phyloP scores from a whole-genome alignment of 2,888 invertebrate genomes.

The Drosophila mayaguana region DNA sequence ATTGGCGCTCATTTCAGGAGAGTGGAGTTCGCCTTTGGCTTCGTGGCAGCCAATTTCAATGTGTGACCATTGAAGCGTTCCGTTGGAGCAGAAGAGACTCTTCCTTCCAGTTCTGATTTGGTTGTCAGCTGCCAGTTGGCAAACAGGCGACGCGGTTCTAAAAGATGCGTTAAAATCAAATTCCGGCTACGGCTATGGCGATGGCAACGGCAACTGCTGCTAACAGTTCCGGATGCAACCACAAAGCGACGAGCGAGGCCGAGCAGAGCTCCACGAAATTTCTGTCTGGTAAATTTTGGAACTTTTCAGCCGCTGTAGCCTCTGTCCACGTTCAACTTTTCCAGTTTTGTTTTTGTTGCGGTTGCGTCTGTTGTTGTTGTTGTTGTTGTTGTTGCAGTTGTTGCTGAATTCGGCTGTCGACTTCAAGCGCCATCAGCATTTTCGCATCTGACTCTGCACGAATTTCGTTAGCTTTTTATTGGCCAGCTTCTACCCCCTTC shows the following conservation, averaged over 20 bases:
- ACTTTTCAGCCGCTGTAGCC: slow-evolving; percentile 57
- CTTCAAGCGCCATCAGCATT: slow-evolving; percentile 60
- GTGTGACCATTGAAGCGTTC: slow-evolving; percentile 40
- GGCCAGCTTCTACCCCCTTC: slow-evolving; percentile 23
- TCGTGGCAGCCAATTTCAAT: slow-evolving; percentile 62
- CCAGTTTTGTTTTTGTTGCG: slow-evolving; percentile 67
- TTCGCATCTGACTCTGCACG: slow-evolving; percentile 51
- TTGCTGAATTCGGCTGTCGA: slow-evolving; percentile 42
- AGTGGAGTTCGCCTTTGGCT: slow-evolving; percentile 7
- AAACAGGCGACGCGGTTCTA: slow-evolving; percentile 32
- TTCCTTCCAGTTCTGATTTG: slow-evolving; percentile 33
- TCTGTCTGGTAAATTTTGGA: slow-evolving; percentile 65
- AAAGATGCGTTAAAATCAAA: slow-evolving; percentile 68
- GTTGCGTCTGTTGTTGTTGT: slow-evolving; percentile 34
- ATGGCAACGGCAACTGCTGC: slow-evolving; percentile 34
- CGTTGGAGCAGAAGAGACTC: slow-evolving; percentile 15
- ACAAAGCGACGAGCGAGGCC: slow-evolving; percentile 26
- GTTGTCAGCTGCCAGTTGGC: slow-evolving; percentile 37
- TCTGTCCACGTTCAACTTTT: slow-evolving; percentile 53
- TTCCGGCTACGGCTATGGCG: slow-evolving; percentile 32
- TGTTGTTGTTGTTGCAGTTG: slow-evolving; percentile 22
- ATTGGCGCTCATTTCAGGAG: slow-evolving; percentile 51
- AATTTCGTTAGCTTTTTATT: slow-evolving; percentile 64
- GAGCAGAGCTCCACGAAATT: slow-evolving; percentile 22
- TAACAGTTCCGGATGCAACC: slow-evolving; percentile 58